A percentile compares a stretch with the other conserved stretches of the same genome.
Evolutionary conservation across 2,797 vertebrate genomes (phyloP).

Genomic region (Melanotaenia parkinsoni): DNA sequence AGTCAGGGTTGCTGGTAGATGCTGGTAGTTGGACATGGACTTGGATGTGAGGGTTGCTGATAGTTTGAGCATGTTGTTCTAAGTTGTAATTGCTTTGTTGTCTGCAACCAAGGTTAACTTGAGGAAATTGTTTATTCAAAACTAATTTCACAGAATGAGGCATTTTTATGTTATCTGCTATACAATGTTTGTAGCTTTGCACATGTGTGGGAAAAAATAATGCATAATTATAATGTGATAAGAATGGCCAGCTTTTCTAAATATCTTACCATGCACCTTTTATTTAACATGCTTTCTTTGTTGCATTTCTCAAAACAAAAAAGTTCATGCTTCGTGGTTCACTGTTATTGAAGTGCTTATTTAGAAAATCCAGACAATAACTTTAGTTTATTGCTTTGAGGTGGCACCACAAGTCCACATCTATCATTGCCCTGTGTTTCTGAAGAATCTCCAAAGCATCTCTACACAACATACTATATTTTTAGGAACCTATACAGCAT

Average conservation of each 20-base stretch:
- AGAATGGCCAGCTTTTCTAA: slow-evolving; percentile 19
- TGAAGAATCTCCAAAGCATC: not conserved
- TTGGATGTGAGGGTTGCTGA: slow-evolving; percentile 3
- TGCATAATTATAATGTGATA: not conserved
- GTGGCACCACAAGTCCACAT: slow-evolving; percentile 4
- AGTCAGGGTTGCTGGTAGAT: too few relatives aligned
- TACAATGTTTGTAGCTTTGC: slow-evolving; percentile 1
- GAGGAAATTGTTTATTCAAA: slow-evolving; percentile 27
- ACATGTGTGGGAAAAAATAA: slow-evolving; percentile 7
- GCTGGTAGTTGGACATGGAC: too few relatives aligned
- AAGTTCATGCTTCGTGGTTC: slow-evolving; percentile 15
- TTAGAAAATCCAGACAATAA: slow-evolving; percentile 37
- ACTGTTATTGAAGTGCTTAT: slow-evolving; percentile 23
- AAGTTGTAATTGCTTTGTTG: slow-evolving; percentile 45
- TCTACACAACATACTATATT: slow-evolving; percentile 10
- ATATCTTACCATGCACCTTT: slow-evolving; percentile 10
- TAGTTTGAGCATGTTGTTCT: slow-evolving; percentile 34
- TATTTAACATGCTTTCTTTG: slow-evolving; percentile 3
- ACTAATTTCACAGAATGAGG: slow-evolving; percentile 42
- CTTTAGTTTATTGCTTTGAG: slow-evolving; percentile 42
- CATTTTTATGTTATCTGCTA: slow-evolving; percentile 6
- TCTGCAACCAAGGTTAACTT: slow-evolving; percentile 44
- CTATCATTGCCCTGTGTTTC: slow-evolving; percentile 6
- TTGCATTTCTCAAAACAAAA: slow-evolving; percentile 18
- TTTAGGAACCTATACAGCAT: slow-evolving; percentile 7